Conservation (phyloP, 1,140 invertebrate species). For the Stegodyphus dumicola region DNA sequence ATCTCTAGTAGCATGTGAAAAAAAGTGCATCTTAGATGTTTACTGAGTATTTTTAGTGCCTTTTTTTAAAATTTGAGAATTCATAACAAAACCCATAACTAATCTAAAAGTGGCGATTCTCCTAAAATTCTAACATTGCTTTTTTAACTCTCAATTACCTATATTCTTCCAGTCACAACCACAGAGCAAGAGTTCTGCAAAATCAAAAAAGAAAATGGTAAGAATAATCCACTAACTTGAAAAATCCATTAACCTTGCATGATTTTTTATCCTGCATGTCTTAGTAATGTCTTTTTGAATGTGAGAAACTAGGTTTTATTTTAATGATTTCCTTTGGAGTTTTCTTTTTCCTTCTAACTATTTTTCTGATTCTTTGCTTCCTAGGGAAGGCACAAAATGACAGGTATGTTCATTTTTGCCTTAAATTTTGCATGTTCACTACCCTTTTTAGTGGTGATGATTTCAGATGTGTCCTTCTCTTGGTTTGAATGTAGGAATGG, state of each 20-base stretch:
- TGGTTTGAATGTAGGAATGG: no score
- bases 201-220: constrained; percentile 59
- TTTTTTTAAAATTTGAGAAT: no score
- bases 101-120: no score
- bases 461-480: background rate
- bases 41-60: no score
- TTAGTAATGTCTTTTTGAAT: background rate
- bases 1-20: no score
- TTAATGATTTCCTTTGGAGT: background rate
- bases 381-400: constrained; percentile 61
- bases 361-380: constrained; percentile 53
- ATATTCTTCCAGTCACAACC: constrained; percentile 51
- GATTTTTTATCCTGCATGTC: background rate
- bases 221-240: constrained; percentile 19
- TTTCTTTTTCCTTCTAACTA: constrained; percentile 33
- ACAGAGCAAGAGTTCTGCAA: constrained; percentile 53
- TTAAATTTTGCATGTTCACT: constrained; percentile 29
- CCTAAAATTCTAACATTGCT: background rate
- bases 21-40: no score
- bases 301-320: background rate
- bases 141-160: background rate
- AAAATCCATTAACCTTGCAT: constrained; percentile 27
- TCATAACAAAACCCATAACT: no score
- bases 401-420: constrained; percentile 61
- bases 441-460: constrained; percentile 13